phyloP scores from a whole-genome alignment of 35 echinoderm and acorn worm species.

The Anneissia japonica region DNA sequence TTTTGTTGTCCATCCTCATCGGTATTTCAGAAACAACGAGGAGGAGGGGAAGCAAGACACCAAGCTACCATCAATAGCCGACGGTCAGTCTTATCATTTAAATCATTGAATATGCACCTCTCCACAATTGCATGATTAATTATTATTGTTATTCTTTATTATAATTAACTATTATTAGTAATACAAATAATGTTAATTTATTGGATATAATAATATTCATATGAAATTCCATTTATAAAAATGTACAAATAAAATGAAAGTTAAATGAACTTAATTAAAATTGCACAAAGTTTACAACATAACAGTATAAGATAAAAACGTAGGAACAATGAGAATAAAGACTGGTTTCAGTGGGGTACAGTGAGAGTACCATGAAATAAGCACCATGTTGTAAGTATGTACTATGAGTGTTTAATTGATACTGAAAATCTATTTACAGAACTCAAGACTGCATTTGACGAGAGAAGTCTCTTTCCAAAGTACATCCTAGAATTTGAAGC shows the following conservation, averaged over 20 bases:
- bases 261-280: no score
- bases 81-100: no score
- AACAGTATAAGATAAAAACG: no score
- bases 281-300: no score
- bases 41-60: constrained; percentile 10
- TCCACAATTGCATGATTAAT: no score
- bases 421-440: constrained; percentile 24
- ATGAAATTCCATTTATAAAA: no score
- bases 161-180: no score
- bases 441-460: constrained; percentile 69
- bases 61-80: background rate
- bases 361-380: background rate
- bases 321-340: background rate
- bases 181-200: no score
- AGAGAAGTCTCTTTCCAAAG: constrained; percentile 83
- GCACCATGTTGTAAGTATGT: background rate
- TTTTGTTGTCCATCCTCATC: constrained; percentile 83
- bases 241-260: no score
- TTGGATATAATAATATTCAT: no score
- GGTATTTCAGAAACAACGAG: constrained; percentile 63
- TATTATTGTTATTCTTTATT: no score
- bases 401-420: background rate
- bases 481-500: constrained; percentile 80
- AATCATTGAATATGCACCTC: no score
- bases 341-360: background rate